Evolutionary conservation across 2,888 invertebrate genomes (phyloP).

Genomic region (Chymomyza procnemis): DNA sequence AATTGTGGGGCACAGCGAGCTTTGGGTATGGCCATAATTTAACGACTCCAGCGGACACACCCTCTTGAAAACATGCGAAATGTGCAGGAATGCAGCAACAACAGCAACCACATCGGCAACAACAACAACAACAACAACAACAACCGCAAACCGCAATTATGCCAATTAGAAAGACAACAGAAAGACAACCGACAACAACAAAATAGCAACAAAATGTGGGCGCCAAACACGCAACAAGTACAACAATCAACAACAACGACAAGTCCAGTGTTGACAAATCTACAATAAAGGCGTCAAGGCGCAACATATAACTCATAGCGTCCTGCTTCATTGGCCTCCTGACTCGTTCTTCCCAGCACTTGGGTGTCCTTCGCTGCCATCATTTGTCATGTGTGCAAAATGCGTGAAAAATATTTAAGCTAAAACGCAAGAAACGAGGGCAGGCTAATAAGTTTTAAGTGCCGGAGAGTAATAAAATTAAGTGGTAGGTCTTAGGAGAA

Average conservation of each 20-base stretch:
- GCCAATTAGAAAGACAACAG: slow-evolving; percentile 62
- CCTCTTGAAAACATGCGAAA: slow-evolving; percentile 18
- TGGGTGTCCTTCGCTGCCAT: slow-evolving; percentile 21
- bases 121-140: slow-evolving; percentile 18
- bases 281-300: slow-evolving; percentile 55
- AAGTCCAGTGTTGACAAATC: slow-evolving; percentile 56
- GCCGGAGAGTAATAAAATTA: too few species aligned
- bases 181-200: slow-evolving; percentile 53
- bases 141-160: slow-evolving; percentile 54
- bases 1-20: slow-evolving; percentile 46
- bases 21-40: slow-evolving; percentile 51
- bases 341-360: slow-evolving; percentile 14
- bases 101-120: slow-evolving; percentile 28
- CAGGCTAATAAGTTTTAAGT: too few species aligned
- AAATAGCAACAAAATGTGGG: slow-evolving; percentile 37
- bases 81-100: slow-evolving; percentile 46
- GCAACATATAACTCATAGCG: slow-evolving; percentile 29
- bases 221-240: slow-evolving; percentile 57
- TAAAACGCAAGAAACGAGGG: not conserved
- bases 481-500: too few species aligned
- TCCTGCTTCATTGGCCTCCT: not conserved
- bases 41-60: slow-evolving; percentile 23
- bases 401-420: slow-evolving; percentile 14
- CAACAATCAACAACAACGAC: slow-evolving; percentile 20
- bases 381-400: slow-evolving; percentile 4